Percentiles rank a stretch among this genome's conserved stretches.
phyloP scores from a whole-genome alignment of 2,888 invertebrate species.

The Ecliptopera silaceata region DNA sequence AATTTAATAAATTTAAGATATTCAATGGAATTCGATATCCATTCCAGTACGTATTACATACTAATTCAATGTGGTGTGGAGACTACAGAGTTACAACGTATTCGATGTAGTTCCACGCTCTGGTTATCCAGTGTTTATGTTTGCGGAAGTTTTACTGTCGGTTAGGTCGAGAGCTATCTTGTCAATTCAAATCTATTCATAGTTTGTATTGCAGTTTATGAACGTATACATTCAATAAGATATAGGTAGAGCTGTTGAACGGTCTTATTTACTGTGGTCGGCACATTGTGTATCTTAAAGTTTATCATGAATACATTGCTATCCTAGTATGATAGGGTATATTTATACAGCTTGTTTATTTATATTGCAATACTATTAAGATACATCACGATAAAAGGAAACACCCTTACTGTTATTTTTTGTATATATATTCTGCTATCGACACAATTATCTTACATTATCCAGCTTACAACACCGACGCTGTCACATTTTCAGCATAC shows the following conservation, averaged over 20 bases:
- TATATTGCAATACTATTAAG: no score
- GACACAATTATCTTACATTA: no score
- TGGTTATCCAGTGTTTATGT: slow-evolving; percentile 29
- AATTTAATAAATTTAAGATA: no score
- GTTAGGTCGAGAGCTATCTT: slow-evolving; percentile 30
- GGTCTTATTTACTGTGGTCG: slow-evolving; percentile 9
- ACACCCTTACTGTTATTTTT: no score
- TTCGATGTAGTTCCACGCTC: slow-evolving; percentile 28
- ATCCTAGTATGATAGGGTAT: no score
- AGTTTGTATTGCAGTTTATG: slow-evolving; percentile 13
- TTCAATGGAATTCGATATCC: no score
- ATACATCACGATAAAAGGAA: no score
- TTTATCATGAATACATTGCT: neutral
- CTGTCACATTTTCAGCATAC: no score
- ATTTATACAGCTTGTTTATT: no score
- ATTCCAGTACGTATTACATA: no score
- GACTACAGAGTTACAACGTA: neutral
- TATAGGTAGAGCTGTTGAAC: slow-evolving; percentile 1
- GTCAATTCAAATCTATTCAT: slow-evolving; percentile 24
- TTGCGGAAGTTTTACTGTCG: slow-evolving; percentile 38
- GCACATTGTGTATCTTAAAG: neutral
- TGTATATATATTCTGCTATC: no score
- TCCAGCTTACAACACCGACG: no score
- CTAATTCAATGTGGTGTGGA: neutral
- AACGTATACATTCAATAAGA: slow-evolving; percentile 9